These are phyloP conservation scores for Heliornis fulica DNA, from an alignment of 2,113 vertebrate genomes.

Conservation along the genomic window DNA sequence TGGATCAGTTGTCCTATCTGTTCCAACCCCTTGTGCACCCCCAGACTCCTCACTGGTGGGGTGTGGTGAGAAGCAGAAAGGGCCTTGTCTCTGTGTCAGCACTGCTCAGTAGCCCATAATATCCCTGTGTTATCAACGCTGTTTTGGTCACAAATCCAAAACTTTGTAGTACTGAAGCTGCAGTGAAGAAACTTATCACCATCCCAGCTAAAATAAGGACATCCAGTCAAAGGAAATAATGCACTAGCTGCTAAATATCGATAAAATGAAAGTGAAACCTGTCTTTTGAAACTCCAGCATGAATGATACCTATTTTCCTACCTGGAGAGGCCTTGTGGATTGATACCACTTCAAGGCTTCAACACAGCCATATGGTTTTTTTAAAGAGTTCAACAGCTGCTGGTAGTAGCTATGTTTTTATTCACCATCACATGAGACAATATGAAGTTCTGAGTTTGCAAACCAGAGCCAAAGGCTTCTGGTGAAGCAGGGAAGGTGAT, in stretches of 20 bases:
- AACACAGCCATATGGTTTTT: background rate
- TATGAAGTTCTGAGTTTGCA: background rate
- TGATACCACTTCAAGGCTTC: background rate
- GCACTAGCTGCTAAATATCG: background rate
- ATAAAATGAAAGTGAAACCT: background rate
- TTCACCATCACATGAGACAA: background rate
- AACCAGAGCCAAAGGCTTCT: background rate
- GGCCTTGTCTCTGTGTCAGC: background rate
- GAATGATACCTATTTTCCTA: background rate
- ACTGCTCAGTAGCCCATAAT: background rate
- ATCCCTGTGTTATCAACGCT: background rate
- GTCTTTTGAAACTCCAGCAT: background rate
- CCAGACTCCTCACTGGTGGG: accelerated
- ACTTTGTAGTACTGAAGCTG: background rate
- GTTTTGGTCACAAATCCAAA: background rate
- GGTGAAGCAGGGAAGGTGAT: background rate
- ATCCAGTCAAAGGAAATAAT: background rate
- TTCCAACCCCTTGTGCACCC: background rate
- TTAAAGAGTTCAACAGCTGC: background rate
- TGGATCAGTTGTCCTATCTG: background rate
- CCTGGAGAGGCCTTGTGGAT: background rate
- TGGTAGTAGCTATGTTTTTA: background rate
- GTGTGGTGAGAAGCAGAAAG: background rate
- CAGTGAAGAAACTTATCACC: background rate
- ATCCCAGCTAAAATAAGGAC: background rate